Base-by-base conservation (phyloP, 1,140 invertebrate species). In the Gryllus bimaculatus region DNA sequence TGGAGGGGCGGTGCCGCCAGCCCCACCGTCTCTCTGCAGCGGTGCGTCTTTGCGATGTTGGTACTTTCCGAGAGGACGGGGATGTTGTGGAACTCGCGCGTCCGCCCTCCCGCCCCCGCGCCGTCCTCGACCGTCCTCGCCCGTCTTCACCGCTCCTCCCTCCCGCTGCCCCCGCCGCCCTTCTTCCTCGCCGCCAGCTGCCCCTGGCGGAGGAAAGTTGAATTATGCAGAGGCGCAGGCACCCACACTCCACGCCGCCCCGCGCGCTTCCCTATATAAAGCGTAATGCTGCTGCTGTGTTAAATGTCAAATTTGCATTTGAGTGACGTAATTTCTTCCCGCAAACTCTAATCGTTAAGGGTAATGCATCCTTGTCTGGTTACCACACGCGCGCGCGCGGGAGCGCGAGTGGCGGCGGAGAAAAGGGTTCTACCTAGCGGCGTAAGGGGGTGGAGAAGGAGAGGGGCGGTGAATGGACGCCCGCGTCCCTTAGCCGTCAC, bases 291-390 rank as follows among this genome's bases (percentile, higher is more conserved):
- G 54, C 54, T 66, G 18, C 54, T 66, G 54, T 66, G 54, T 66
- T 66, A 66, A 66, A 66, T 66, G 54, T 66, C 54, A 66, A 66
- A 66, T 66, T 66, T 66, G 54, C 54, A 66, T 66, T 66, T 66
- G 54, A 66, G 54, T 66, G 54, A 66, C 54, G 54, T 66, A 66
- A 66, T 66, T 66, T 66, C 54, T 66, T 66, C 54, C 54, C 54
- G 54, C 54, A 66, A 66, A 66, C 54, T 66, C 54, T 66, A 66
- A 66, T 66, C 54, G 54, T 66, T 66, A 66, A 66, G 54, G 54
- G 54, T 66, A 66, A 66, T 66, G 54, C 54, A 66, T 66, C 54
- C 54, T 66, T 66, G 54, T 66, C 54, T 66, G 18, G 54, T 66
- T 66, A 66, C 54, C 54, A 66, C 54, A 66, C 54, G 54, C 54